Evolutionary conservation across 2,797 vertebrate species (phyloP).

Genomic region (Lemur catta): DNA sequence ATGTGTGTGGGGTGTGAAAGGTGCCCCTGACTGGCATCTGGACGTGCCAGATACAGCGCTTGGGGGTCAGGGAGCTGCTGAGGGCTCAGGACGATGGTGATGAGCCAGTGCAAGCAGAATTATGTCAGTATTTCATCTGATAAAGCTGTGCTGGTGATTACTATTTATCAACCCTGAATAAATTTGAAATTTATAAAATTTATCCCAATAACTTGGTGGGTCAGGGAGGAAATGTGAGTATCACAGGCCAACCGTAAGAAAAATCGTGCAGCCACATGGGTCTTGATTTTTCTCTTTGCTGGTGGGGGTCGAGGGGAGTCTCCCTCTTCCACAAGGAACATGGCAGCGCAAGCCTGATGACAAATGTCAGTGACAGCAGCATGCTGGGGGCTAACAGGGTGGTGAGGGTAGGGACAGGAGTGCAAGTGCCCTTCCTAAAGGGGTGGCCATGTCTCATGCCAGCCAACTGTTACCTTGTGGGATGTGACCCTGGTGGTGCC

Average conservation of each 20-base stretch:
- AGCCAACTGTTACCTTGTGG: fast-evolving
- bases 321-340: neutral
- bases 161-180: neutral
- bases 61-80: fast-evolving
- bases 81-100: no score
- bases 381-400: fast-evolving
- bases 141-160: neutral
- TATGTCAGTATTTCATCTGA: neutral
- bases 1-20: fast-evolving
- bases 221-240: neutral
- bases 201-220: neutral
- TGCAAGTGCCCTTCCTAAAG: neutral
- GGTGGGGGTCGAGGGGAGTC: neutral
- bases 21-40: no score
- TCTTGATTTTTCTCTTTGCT: neutral
- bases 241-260: neutral
- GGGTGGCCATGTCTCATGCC: neutral
- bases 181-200: neutral
- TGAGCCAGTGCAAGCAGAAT: neutral
- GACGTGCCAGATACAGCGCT: fast-evolving
- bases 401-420: neutral
- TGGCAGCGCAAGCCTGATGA: fast-evolving
- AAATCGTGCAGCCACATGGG: neutral
- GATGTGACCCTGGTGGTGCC: neutral
- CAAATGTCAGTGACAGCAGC: fast-evolving